Conservation (phyloP, 30 jellyfish, hydroid and myxozoan species). For the Hydractinia symbiolongicarpus region DNA sequence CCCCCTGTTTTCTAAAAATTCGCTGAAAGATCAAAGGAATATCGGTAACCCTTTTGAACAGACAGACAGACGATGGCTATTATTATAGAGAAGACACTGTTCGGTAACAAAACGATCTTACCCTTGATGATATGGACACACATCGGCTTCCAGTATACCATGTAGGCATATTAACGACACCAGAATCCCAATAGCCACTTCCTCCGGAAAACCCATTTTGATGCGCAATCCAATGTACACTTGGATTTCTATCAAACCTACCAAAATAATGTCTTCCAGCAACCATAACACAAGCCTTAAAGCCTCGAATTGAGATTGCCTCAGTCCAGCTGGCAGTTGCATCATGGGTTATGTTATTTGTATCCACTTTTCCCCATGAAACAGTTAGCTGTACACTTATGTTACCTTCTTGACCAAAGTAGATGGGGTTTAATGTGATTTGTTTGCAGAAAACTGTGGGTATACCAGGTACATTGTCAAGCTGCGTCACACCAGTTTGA, state of each 20-base stretch:
- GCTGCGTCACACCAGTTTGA: slow-evolving; percentile 22
- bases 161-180: slow-evolving; percentile 4
- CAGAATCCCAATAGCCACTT: not conserved
- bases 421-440: slow-evolving; percentile 7
- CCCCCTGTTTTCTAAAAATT: too few species aligned
- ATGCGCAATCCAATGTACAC: slow-evolving; percentile 19
- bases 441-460: slow-evolving; percentile 37
- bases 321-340: slow-evolving; percentile 37
- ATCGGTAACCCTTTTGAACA: too few species aligned
- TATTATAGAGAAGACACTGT: too few species aligned
- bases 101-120: not conserved
- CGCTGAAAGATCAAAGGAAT: too few species aligned
- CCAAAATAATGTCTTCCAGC: slow-evolving; percentile 30
- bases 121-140: not conserved
- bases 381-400: slow-evolving; percentile 1
- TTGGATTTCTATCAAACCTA: not conserved
- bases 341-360: not conserved
- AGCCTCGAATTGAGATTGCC: slow-evolving; percentile 7
- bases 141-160: slow-evolving; percentile 36
- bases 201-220: not conserved
- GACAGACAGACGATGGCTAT: too few species aligned
- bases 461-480: slow-evolving; percentile 26
- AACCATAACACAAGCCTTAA: slow-evolving; percentile 29
- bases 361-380: slow-evolving; percentile 4
- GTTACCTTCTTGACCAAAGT: not conserved